Evolutionary conservation across 2,797 vertebrate genomes (phyloP).

Genomic region (Crotalus adamanteus): DNA sequence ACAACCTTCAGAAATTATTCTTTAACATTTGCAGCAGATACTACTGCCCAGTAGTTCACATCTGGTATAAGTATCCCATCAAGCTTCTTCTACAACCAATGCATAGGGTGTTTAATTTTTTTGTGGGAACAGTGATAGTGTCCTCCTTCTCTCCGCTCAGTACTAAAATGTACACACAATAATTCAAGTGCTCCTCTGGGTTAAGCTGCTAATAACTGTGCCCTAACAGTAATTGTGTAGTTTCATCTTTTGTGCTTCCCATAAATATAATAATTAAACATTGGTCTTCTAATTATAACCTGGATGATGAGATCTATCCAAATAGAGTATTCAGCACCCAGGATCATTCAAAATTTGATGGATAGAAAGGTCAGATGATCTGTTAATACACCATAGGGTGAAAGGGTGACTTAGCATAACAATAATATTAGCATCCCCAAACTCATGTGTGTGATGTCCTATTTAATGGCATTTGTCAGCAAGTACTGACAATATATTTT

Average conservation of each 20-base stretch:
- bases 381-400: conserved; percentile 49
- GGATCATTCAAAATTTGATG: conserved; percentile 42
- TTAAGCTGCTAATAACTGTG: conserved; percentile 60
- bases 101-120: conserved; percentile 58
- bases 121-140: conserved; percentile 46
- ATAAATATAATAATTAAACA: conserved; percentile 64
- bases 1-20: conserved; percentile 55
- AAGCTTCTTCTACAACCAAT: conserved; percentile 59
- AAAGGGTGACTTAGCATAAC: conserved; percentile 41
- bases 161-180: conserved; percentile 47
- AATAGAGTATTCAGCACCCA: conserved; percentile 48
- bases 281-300: conserved; percentile 63
- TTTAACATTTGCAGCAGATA: conserved; percentile 63
- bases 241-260: conserved; percentile 58
- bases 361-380: conserved; percentile 63
- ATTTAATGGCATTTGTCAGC: conserved; percentile 40
- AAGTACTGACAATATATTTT: conserved; percentile 30
- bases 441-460: conserved; percentile 25
- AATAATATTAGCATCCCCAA: conserved; percentile 40
- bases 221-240: conserved; percentile 54
- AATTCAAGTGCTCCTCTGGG: conserved; percentile 46
- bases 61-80: conserved; percentile 58
- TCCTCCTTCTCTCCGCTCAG: not conserved
- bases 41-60: conserved; percentile 41
- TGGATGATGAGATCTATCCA: conserved; percentile 53